Evolutionary conservation across 1,140 invertebrate genomes (phyloP), one percentile per base, ranked within the genome.

Genomic region (Zophobas atratus): DNA sequence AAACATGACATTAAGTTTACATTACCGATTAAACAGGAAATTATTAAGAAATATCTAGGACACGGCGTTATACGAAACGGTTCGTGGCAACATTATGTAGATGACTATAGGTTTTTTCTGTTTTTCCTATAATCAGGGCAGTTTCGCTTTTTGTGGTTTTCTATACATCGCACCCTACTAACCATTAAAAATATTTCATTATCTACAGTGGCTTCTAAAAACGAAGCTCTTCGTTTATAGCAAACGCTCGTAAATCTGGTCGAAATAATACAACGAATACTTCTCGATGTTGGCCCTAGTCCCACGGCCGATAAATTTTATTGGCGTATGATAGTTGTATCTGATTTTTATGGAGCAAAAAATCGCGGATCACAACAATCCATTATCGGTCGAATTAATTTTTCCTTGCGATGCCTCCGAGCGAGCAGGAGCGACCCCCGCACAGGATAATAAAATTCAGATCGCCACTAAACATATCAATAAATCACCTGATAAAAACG

Each of bases 401-500:
- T 67, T 67, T 67, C 60, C 33, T 51, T 4, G n/a, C 20, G 49
- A 51, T 20, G 36, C 8, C 4, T 63, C n/a, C 36, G 60, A 39
- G 49, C 20, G 49, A 51, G 49, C 49, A 51, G 60, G 60, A 67
- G 32, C 60, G 39, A 32, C 60, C 60, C 60, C 60, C 20, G 49
- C 49, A 56, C 55, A 48, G 39, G 60, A 67, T 67, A 67, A 67
- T 67, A 67, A 67, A 67, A 67, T 67, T 67, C 60, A 67, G 60
- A 67, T 67, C 60, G 60, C 39, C 60, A 39, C 60, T 43, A 67
- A 67, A 67, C 60, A 67, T 67, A 67, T 67, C 60, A 67, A 67
- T 67, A 67, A 67, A 67, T 67, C 60, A 67, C 60, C 60, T 67
- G 60, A 67, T 67, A 67, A 67, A 67, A 67, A 67, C 60, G 43